A percentile compares a stretch with the other conserved stretches of the same genome.
These are phyloP conservation scores for Zygothrica quintamaculata DNA, from an alignment of 2,888 invertebrate species.

Conservation along the genomic window DNA sequence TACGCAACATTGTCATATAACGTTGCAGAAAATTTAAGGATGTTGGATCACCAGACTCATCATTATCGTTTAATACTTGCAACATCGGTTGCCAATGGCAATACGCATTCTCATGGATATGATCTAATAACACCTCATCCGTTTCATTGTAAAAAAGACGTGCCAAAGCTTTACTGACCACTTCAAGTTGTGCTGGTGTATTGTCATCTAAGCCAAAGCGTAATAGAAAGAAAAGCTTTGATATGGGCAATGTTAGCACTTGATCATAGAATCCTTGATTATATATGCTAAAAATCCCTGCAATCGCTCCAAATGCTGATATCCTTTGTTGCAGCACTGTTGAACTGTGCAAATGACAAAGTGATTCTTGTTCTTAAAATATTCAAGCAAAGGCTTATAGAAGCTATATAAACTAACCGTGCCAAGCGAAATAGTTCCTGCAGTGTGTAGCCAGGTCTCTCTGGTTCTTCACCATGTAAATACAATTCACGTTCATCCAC, in stretches of 20 bases:
- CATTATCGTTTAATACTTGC: conserved; percentile 80
- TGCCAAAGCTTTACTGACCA: conserved; percentile 91
- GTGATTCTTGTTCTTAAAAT: not conserved
- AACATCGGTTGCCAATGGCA: conserved; percentile 88
- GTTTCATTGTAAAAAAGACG: conserved; percentile 90
- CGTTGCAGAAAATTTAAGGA: conserved; percentile 86
- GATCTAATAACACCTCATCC: conserved; percentile 90
- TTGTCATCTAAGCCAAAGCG: conserved; percentile 95
- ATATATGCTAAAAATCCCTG: conserved; percentile 90
- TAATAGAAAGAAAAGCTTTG: conserved; percentile 91
- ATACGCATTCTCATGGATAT: conserved; percentile 88
- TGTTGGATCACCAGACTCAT: conserved; percentile 79
- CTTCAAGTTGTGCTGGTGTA: conserved; percentile 89
- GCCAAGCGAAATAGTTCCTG: conserved; percentile 94
- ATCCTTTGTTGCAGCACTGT: conserved; percentile 93
- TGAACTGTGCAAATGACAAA: conserved; percentile 85
- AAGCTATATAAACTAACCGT: conserved; percentile 84
- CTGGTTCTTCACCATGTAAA: conserved; percentile 97
- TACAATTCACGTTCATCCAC: conserved; percentile 88
- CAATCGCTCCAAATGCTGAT: conserved; percentile 91
- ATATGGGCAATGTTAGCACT: conserved; percentile 90
- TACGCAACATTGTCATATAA: conserved; percentile 85
- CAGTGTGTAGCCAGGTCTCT: conserved; percentile 94
- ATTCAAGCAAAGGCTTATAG: rapidly evolving
- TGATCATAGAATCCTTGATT: conserved; percentile 91